These are phyloP conservation scores for Cotesia vestalis DNA, from an alignment of 1,140 invertebrate genomes.

Conservation along the genomic window DNA sequence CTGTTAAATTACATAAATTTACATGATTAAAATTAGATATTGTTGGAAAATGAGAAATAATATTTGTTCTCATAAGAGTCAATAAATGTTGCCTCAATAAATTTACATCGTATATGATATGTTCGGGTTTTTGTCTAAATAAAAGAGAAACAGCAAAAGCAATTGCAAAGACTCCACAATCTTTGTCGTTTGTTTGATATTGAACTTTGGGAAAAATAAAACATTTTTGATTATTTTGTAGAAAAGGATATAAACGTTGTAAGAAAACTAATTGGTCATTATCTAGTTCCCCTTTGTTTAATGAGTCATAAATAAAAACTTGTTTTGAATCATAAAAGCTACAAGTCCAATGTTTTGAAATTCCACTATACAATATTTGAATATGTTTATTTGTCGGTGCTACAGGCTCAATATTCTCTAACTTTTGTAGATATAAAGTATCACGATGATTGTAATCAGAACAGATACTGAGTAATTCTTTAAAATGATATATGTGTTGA, in stretches of 20 bases:
- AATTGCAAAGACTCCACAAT: slow-evolving; percentile 38
- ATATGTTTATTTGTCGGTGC: slow-evolving; percentile 20
- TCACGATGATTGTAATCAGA: background rate
- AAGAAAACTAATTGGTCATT: slow-evolving; percentile 32
- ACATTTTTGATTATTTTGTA: slow-evolving; percentile 2
- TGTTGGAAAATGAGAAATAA: slow-evolving; percentile 20
- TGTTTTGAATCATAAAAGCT: slow-evolving; percentile 35
- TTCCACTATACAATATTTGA: slow-evolving; percentile 23
- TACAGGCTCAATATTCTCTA: background rate
- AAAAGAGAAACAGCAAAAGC: slow-evolving; percentile 34
- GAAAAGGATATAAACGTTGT: slow-evolving; percentile 30
- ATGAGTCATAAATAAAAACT: slow-evolving; percentile 38
- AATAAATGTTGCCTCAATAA: slow-evolving; percentile 8
- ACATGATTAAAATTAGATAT: background rate
- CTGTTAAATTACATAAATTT: background rate
- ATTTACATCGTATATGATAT: background rate
- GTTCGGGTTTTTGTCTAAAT: slow-evolving; percentile 23
- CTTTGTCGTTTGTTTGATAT: slow-evolving; percentile 28
- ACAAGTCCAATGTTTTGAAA: slow-evolving; percentile 36
- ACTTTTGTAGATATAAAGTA: background rate
- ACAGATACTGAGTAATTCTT: background rate
- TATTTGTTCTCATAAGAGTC: background rate
- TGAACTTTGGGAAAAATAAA: slow-evolving; percentile 34
- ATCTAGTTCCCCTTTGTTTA: slow-evolving; percentile 23
- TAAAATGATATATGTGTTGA: background rate